A percentile compares a stretch with the other conserved stretches of the same genome.
Conservation (phyloP, 2,113 vertebrate genomes). For the Uria aalge region DNA sequence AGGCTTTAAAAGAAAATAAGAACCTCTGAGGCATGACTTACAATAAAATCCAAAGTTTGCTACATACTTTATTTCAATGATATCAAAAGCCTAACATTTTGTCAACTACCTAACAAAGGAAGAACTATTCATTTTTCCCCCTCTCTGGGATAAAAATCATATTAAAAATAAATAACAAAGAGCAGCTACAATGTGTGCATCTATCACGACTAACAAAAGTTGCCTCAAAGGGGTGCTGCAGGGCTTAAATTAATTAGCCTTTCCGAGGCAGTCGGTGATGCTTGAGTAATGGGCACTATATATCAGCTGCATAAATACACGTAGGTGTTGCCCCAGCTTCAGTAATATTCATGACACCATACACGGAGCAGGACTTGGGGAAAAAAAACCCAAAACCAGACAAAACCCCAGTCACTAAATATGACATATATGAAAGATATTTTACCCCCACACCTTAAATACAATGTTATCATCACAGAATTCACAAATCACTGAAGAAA, state of each 20-base stretch:
- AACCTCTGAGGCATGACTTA: background rate
- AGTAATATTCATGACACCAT: background rate
- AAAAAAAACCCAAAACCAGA: background rate
- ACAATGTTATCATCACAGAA: background rate
- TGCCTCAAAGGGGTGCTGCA: conserved; percentile 46
- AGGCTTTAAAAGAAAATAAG: background rate
- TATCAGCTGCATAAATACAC: background rate
- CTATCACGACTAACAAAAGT: conserved; percentile 15
- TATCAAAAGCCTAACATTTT: background rate
- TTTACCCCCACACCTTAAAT: background rate
- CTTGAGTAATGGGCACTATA: background rate
- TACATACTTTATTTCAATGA: background rate
- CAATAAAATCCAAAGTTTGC: conserved; percentile 21
- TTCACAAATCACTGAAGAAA: background rate
- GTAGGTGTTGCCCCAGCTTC: conserved; percentile 15
- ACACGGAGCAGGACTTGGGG: background rate
- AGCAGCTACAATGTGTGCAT: background rate
- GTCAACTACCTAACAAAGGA: background rate
- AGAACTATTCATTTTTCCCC: background rate
- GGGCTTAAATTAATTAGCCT: conserved; percentile 56
- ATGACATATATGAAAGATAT: background rate
- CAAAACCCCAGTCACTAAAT: background rate
- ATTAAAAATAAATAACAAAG: conserved; percentile 33
- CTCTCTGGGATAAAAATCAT: background rate
- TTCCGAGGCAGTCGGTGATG: background rate